Base-by-base conservation (phyloP, 2,888 invertebrate genomes). In the Athrips mouffetella region DNA sequence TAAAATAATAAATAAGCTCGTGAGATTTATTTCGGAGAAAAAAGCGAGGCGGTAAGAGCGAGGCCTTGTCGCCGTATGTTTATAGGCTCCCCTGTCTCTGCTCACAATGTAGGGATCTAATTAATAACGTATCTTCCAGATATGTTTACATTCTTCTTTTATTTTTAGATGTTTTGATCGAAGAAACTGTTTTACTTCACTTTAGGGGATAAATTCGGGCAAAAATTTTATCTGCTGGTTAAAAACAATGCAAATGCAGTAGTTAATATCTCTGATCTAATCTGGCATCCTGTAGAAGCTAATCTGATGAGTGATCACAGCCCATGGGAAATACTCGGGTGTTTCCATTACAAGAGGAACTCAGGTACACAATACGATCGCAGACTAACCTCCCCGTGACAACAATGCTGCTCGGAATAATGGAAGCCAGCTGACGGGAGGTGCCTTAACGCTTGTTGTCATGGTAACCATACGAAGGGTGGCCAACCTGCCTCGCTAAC, bases 351-450 rank as follows among this genome's bases (percentile, higher is more conserved):
- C 72, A 75, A 75, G 73, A 67, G 59, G 65, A 67, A 60, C 64
- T 61, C 81, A 84, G 83, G 81, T 81, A 81, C 65, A 73, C 58
- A 55, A 60, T 62, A 67, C 70, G 61, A 68, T 62, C 65, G 66
- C 63, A 70, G 67, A 69, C 71, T 70, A 72, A 68, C 70, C 72
- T 67, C 67, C 67, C 79, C 70, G 65, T 70, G 65, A 74, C 73
- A 77, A 82, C 78, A 80, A 82, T 79, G 67, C 74, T 62, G 65
- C 63, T 62, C 66, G 73, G 71, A 75, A 85, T 86, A 84, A 88
- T 87, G 83, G 85, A 71, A 71, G 80, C 80, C 88, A 87, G 85
- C 87, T 88, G 88, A 88, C 86, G 85, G 88, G 88, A 85, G 88
- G 88, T 85, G 82, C 78, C 78, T 75, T 77, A 73, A 75, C 72